A percentile compares a stretch with the other conserved stretches of the same genome.
These are phyloP conservation scores for Melangyna quadrimaculata DNA, from an alignment of 2,888 invertebrate genomes.

Conservation along the genomic window DNA sequence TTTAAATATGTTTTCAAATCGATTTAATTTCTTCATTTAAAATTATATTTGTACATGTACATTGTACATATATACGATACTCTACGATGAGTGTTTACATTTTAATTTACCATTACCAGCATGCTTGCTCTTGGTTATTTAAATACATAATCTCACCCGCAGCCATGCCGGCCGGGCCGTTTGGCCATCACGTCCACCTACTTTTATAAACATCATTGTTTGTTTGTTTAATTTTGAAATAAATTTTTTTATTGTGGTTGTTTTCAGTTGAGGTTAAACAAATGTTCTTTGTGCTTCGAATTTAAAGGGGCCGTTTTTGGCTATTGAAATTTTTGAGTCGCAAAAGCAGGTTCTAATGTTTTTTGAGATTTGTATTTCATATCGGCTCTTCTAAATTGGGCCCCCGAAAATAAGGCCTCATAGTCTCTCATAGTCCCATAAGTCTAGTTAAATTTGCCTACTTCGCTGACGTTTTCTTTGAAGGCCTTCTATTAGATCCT, in stretches of 20 bases:
- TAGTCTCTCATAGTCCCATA: no score
- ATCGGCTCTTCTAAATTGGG: no score
- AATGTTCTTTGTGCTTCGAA: neutral
- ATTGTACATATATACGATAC: no score
- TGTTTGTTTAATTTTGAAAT: conserved; percentile 16
- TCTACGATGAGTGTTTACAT: conserved; percentile 3
- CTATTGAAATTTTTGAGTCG: neutral
- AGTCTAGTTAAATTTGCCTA: no score
- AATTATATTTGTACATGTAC: neutral
- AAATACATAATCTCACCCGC: neutral
- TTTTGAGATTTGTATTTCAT: no score
- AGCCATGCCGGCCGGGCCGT: no score
- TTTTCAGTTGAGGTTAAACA: neutral
- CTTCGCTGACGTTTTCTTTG: no score
- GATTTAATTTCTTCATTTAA: neutral
- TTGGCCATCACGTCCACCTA: no score
- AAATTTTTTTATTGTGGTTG: neutral
- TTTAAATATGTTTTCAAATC: conserved; percentile 8
- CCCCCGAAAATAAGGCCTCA: no score
- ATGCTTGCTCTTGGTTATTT: neutral
- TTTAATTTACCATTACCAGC: conserved; percentile 14
- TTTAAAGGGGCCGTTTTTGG: neutral
- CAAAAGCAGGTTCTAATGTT: no score
- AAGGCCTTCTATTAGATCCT: neutral
- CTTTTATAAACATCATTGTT: neutral